Evolutionary conservation across 2,888 invertebrate genomes (phyloP).

Genomic region (Thelaira solivaga): DNA sequence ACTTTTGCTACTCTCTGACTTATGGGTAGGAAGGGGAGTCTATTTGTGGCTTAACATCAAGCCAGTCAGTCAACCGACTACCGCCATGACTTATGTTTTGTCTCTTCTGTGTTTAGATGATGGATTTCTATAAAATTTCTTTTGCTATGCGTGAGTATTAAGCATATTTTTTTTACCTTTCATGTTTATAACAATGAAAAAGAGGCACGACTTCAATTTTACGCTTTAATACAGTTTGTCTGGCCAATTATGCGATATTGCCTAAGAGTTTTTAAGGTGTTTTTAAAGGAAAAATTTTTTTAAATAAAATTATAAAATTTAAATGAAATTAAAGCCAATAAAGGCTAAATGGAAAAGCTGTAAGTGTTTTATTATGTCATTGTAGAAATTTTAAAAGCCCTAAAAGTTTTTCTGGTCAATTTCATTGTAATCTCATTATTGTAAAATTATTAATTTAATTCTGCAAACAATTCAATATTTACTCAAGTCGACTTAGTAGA

Average conservation of each 20-base stretch:
- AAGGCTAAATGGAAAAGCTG: no score
- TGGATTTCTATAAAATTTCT: background rate
- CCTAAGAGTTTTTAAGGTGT: constrained; percentile 16
- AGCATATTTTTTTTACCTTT: background rate
- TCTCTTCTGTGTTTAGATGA: background rate
- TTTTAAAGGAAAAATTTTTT: background rate
- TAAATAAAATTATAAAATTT: no score
- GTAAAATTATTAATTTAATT: no score
- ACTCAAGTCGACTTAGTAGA: no score
- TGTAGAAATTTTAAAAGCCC: no score
- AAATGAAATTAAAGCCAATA: no score
- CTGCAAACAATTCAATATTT: no score
- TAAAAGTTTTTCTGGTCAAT: no score
- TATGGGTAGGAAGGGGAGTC: constrained; percentile 50
- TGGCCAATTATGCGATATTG: constrained; percentile 45
- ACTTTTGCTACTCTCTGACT: constrained; percentile 36
- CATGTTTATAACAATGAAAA: background rate
- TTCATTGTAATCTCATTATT: no score
- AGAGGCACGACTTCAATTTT: background rate
- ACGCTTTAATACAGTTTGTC: constrained; percentile 3
- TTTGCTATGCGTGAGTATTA: constrained; percentile 22
- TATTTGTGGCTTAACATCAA: background rate
- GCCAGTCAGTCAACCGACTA: background rate
- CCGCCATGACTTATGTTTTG: constrained; percentile 19
- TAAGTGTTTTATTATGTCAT: no score